Evolutionary conservation across 2,888 invertebrate genomes (phyloP), one percentile per base, ranked within the genome.

Genomic region (Drosophila tanythrix): DNA sequence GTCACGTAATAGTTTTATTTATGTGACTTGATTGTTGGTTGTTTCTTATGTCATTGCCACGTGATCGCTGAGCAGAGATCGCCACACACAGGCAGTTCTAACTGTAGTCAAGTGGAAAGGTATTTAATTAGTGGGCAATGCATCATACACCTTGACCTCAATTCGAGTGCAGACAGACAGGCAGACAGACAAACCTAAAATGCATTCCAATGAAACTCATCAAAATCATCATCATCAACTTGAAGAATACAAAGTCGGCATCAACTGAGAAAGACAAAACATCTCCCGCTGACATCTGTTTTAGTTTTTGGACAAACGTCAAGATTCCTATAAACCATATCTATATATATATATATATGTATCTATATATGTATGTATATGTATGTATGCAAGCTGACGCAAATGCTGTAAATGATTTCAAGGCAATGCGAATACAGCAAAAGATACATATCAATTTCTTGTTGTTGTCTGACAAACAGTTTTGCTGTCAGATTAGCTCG

Each of bases 401-500:
- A 64, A 63, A 56, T 64, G 76, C 74, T 68, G 64, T 62, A 76
- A 76, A 66, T 65, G 70, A 82, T 65, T 59, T 56, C 58, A 21
- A 40, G 52, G 74, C 60, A 83, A 72, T 75, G 87, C 88, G 83
- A 59, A 57, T 75, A 71, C 55, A 69, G 64, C 53, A 40, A 58
- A 35, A 81, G 77, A 82, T 86, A 78, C 83, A 78, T 75, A 80
- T 81, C 86, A 56, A 60, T 87, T 58, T 27, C 70, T 46, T 79
- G 65, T 55, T 50, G 61, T 64, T 76, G 70, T 64, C 87, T 70
- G 84, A 76, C 87, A 81, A 88, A 84, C 74, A 79, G 76, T 82
- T 82, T 81, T 70, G 69, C 88, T 87, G 84, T 84, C 89, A 84
- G 89, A 83, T 89, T 89, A 87, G 79, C 82, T 69, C 79, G 69